Evolutionary conservation across 2,888 invertebrate genomes (phyloP).

Genomic region (Lepetodrilus schrolli): DNA sequence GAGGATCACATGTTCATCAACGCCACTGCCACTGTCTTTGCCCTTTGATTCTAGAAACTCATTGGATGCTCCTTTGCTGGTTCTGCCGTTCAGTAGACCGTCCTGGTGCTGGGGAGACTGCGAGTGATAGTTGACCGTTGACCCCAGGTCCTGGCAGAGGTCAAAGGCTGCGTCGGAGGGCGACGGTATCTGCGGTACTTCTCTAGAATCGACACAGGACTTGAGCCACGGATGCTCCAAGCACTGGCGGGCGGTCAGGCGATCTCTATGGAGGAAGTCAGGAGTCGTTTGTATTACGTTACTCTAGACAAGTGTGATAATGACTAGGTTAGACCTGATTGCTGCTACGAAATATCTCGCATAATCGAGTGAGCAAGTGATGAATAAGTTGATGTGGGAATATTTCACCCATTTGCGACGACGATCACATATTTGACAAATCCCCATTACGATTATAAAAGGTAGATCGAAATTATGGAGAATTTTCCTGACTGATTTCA

Average conservation of each 20-base stretch:
- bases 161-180: slow-evolving; percentile 37
- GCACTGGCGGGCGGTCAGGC: slow-evolving; percentile 91
- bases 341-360: too few species aligned
- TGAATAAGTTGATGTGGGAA: background rate
- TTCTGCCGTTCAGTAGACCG: background rate
- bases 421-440: too few species aligned
- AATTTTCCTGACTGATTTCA: too few species aligned
- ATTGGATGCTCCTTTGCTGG: background rate
- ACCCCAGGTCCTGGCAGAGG: slow-evolving; percentile 42
- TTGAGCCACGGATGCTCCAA: slow-evolving; percentile 88
- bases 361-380: slow-evolving; percentile 8
- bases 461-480: too few species aligned
- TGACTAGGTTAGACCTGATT: too few species aligned
- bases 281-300: too few species aligned
- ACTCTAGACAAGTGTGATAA: too few species aligned
- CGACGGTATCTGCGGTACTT: slow-evolving; percentile 38
- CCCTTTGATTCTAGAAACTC: background rate
- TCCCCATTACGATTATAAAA: too few species aligned
- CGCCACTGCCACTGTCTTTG: background rate
- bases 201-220: slow-evolving; percentile 30
- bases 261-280: slow-evolving; percentile 82
- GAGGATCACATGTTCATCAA: too few species aligned
- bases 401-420: too few species aligned
- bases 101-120: slow-evolving; percentile 12
- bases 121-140: slow-evolving; percentile 40